These are phyloP conservation scores for Carcharodon carcharias DNA, from an alignment of 2,797 vertebrate genomes.

Conservation along the genomic window DNA sequence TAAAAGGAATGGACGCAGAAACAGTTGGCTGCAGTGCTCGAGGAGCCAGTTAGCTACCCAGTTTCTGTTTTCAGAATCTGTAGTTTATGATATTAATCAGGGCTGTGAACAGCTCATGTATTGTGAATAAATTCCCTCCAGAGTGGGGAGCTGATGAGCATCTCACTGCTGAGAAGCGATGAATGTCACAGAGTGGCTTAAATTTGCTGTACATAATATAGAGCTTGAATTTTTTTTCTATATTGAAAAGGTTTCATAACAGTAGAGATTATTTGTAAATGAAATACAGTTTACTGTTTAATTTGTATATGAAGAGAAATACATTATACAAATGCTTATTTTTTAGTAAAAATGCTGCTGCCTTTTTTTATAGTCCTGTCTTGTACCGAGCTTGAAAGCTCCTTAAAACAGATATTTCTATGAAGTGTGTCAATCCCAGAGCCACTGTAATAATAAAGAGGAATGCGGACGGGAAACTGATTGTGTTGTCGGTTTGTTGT, in stretches of 20 bases:
- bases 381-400: constrained; percentile 17
- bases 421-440: constrained; percentile 24
- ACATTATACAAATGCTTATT: constrained; percentile 43
- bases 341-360: constrained; percentile 41
- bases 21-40: background rate
- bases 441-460: constrained; percentile 23
- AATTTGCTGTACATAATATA: constrained; percentile 13
- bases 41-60: background rate
- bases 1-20: background rate
- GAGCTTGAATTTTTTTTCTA: constrained; percentile 41
- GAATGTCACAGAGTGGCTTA: constrained; percentile 26
- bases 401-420: constrained; percentile 36
- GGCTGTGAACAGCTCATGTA: background rate
- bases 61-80: background rate
- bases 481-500: background rate
- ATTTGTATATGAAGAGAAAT: constrained; percentile 43
- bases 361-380: constrained; percentile 35
- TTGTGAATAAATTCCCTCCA: constrained; percentile 20
- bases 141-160: background rate
- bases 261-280: constrained; percentile 45
- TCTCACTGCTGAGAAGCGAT: background rate
- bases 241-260: constrained; percentile 42
- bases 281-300: constrained; percentile 43
- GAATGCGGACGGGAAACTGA: background rate
- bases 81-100: background rate